phyloP scores from a whole-genome alignment of 2,113 vertebrate species.

The Copsychus sechellarum region DNA sequence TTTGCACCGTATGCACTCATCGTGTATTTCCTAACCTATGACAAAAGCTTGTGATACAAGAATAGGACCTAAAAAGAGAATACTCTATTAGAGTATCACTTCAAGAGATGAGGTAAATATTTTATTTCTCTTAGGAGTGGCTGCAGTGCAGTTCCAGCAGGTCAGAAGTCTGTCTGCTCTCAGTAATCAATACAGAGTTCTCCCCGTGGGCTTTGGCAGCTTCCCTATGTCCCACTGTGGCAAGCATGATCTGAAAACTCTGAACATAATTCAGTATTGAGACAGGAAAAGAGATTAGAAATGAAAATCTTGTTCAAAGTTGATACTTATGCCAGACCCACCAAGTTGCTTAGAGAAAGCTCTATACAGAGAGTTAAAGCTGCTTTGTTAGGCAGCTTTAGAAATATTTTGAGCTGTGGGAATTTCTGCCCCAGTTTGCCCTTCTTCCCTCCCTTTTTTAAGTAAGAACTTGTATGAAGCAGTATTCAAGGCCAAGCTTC shows the following conservation, averaged over 20 bases:
- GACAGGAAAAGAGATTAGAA: constrained; percentile 57
- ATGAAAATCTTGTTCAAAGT: constrained; percentile 53
- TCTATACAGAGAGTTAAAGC: constrained; percentile 36
- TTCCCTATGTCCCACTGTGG: not conserved
- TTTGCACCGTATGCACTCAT: not conserved
- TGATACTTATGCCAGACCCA: constrained; percentile 54
- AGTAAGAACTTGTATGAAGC: not conserved
- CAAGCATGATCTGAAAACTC: constrained; percentile 26
- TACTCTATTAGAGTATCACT: not conserved
- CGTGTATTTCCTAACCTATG: not conserved
- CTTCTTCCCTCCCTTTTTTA: not conserved
- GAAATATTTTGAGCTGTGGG: constrained; percentile 52
- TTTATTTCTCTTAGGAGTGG: not conserved
- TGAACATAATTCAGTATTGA: constrained; percentile 21
- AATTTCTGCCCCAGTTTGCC: constrained; percentile 6
- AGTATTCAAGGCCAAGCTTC: constrained; percentile 16
- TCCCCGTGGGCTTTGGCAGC: not conserved
- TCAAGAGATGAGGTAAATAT: not conserved
- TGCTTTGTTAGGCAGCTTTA: constrained; percentile 53
- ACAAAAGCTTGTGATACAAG: not conserved
- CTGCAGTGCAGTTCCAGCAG: not conserved
- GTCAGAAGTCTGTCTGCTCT: not conserved
- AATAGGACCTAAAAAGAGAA: not conserved
- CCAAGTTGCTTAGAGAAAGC: constrained; percentile 59
- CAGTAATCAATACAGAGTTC: not conserved